Base-by-base conservation (phyloP, 2,888 invertebrate species). In the Metopia argyrocephala region DNA sequence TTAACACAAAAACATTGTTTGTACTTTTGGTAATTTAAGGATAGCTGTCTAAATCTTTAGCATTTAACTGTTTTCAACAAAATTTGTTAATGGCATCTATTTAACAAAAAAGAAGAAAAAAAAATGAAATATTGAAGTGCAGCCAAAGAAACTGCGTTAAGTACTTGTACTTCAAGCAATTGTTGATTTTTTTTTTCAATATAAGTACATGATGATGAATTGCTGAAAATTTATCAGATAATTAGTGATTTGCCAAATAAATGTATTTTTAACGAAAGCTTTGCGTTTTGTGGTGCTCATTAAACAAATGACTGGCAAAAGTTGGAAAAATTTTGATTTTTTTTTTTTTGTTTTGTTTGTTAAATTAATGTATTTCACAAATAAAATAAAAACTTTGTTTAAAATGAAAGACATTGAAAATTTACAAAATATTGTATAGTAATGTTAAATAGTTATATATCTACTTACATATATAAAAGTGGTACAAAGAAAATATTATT, bases 171-270 rank as follows among this genome's bases (percentile, higher is more conserved):
- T 62, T 70, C 12, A 31, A 15, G 38, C 38, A 5, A 27, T 27
- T 20, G n/a, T 38, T n/a, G 31, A 27, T 52, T 3, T 27, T 61
- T 21, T 46, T 27, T 20, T 3, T 6, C 31, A 25, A 54, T 21
- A 52, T 15, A 61, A 23, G 66, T 54, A n/a, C n/a, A 3, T 78
- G 66, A 68, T 62, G 62, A 61, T 73, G 71, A 73, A 64, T 62
- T 65, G 64, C 20, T 48, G 6, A 15, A 73, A 66, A 54, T 66
- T 46, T 23, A 15, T 7, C 38, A 66, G 66, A 71, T 78, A 73
- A 78, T 73, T 78, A 78, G 71, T 73, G 73, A 73, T 71, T 73
- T 65, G 61, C 71, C 25, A 56, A 71, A 38, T 27, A 25, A 54
- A 31, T 57, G 48, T 45, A 38, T 57, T 20, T 48, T 45, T 6